Percentiles rank a stretch among this genome's conserved stretches.
Conservation (phyloP, 2,888 invertebrate genomes). For the Escarpia spicata region DNA sequence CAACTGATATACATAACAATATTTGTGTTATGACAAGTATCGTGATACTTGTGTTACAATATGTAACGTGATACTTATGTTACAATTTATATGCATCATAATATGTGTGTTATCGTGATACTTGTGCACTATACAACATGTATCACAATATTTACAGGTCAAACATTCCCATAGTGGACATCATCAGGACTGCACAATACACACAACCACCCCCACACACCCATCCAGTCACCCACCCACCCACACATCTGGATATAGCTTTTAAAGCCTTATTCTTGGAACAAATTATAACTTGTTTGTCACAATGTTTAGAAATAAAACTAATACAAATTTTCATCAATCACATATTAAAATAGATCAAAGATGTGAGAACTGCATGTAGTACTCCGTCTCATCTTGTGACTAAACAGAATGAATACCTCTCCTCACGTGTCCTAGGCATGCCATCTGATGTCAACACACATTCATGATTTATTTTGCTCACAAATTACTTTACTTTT, state of each 20-base stretch:
- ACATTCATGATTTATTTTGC: background rate
- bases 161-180: no score
- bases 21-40: no score
- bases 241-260: background rate
- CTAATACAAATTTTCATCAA: background rate
- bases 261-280: background rate
- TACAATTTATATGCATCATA: no score
- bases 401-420: background rate
- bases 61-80: no score
- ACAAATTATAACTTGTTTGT: background rate
- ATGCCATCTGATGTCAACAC: background rate
- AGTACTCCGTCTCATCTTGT: background rate
- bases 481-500: background rate
- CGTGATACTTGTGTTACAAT: no score
- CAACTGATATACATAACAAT: no score
- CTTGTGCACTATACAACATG: no score
- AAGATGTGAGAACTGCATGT: background rate
- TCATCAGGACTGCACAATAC: no score
- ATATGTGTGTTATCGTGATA: no score
- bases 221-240: no score
- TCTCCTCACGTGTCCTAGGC: background rate
- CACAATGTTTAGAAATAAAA: background rate
- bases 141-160: no score
- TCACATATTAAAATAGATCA: background rate
- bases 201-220: no score